Conservation (phyloP, 2,113 vertebrate genomes). For the Xenopus borealis region DNA sequence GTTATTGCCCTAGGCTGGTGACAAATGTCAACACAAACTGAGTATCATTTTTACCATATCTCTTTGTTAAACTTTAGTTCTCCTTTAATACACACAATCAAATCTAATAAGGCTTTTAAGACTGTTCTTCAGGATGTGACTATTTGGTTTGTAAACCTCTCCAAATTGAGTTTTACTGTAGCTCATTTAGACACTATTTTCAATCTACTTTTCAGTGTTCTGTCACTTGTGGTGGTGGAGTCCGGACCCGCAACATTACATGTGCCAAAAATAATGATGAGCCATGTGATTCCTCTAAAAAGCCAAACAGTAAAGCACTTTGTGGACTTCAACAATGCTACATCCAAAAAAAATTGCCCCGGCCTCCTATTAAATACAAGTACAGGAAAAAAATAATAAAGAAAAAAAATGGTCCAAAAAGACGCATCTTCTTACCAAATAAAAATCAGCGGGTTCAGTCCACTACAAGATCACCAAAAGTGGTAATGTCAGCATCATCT, state of each 20-base stretch:
- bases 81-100: no score
- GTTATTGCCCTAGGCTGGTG: no score
- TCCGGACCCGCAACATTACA: constrained; percentile 78
- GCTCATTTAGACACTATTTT: no score
- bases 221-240: constrained; percentile 84
- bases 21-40: no score
- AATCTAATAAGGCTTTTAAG: no score
- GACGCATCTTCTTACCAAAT: constrained; percentile 37
- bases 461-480: constrained; percentile 8
- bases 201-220: constrained; percentile 76
- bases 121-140: no score
- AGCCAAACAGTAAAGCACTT: constrained; percentile 82
- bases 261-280: constrained; percentile 71
- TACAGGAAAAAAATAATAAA: constrained; percentile 48
- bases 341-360: constrained; percentile 55
- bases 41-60: no score
- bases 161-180: no score
- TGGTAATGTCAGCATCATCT: constrained; percentile 46
- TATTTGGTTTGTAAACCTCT: no score
- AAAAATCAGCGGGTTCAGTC: constrained; percentile 12
- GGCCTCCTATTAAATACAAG: constrained; percentile 50
- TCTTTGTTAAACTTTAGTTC: no score
- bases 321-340: constrained; percentile 89
- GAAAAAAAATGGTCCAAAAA: constrained; percentile 45
- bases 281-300: constrained; percentile 72